phyloP scores from a whole-genome alignment of 2,888 invertebrate genomes.

The Meliscaeva auricollis region DNA sequence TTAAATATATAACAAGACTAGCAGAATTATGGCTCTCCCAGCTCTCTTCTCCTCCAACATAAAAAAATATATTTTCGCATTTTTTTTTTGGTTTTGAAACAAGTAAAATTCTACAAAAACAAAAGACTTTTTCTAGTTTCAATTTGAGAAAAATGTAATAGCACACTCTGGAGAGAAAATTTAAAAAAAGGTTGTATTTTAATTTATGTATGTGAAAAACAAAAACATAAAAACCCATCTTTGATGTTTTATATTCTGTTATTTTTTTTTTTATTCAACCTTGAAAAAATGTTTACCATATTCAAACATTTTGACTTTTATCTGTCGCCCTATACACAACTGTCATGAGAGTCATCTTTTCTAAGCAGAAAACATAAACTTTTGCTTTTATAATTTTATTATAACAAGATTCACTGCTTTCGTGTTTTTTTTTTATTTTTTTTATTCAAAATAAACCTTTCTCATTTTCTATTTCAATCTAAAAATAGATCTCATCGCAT shows the following conservation, averaged over 20 bases:
- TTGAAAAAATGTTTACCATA: background rate
- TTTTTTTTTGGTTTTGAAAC: too few relatives aligned
- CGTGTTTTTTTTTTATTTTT: too few relatives aligned
- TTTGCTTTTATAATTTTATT: background rate
- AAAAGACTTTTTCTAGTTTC: background rate
- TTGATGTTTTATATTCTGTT: background rate
- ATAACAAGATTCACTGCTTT: constrained; percentile 8
- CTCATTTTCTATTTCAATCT: background rate
- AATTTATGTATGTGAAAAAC: background rate
- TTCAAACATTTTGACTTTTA: constrained; percentile 6
- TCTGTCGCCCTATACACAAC: background rate
- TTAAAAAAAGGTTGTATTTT: background rate
- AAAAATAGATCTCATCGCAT: constrained; percentile 1
- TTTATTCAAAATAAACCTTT: background rate
- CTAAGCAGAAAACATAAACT: background rate
- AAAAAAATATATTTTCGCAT: too few relatives aligned
- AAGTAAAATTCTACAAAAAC: too few relatives aligned
- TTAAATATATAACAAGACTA: background rate
- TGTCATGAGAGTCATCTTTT: too few relatives aligned
- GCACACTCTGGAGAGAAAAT: background rate
- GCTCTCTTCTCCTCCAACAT: background rate
- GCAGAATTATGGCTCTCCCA: background rate
- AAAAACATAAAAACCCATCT: background rate
- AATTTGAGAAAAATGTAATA: background rate
- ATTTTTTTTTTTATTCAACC: background rate